Evolutionary conservation across 2,797 vertebrate genomes (phyloP), one percentile per base, ranked within the genome.

Genomic region (Amphiprion clarkii): DNA sequence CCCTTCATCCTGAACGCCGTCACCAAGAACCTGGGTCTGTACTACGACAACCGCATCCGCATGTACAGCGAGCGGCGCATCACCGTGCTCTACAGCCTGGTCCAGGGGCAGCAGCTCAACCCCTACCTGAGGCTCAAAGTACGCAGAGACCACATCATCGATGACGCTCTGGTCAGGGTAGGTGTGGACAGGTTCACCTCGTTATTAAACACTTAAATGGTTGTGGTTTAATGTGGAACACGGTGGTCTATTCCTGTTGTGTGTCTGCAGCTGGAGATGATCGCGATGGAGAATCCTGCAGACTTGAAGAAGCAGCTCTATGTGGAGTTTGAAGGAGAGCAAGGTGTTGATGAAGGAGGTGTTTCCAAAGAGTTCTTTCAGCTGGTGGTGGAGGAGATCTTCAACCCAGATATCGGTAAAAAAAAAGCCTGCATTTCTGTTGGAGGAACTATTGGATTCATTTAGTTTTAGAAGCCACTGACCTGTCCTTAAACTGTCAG

Each of bases 361-460:
- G 98, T 99, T 91, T 99, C 98, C 94, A 99, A 99, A 96, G 98
- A 99, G 89, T 99, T 99, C 92, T 99, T 99, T 92, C 98, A 99
- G 73, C 96, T 99, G 54, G 98, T 99, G 74, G 98, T 99, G 80
- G 98, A 99, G 92, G 98, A 99, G 92, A 98, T 99, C 90, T 99
- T 99, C 95, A 99, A 99, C 89, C 97, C 97, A 77, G 98, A 99
- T 92, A 99, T 99, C 40, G 98, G 98, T 99, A 94, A 91, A 80
- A 56, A 55, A 49, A 52, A 23, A 7, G 21, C 5, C n/a, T 33
- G 29, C 3, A 39, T 5, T 10, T 46, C 33, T 60, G 2, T 33
- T 44, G 17, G 13, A 46, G 4, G 42, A 44, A 39, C 36, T 23
- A 33, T 27, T 1, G 6, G 31, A 2, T 6, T 8, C 31, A 8